Conservation (phyloP, 2,113 vertebrate genomes). For the Misgurnus mizolepis region DNA sequence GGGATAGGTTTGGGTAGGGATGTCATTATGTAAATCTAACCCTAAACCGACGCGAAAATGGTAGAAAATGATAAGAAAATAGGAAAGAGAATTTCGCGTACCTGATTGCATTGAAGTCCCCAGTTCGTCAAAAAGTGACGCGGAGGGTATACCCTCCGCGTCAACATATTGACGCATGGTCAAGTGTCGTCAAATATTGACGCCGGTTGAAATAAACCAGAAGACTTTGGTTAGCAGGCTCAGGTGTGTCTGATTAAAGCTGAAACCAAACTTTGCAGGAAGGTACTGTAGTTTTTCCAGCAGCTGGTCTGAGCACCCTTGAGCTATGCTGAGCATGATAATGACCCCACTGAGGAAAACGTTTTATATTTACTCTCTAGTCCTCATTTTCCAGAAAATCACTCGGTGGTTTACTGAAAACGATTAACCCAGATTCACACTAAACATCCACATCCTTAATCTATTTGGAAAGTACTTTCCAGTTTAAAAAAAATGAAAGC, state of each 20-base stretch:
- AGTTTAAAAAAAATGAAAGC: neutral
- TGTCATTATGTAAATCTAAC: too few relatives aligned
- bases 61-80: too few relatives aligned
- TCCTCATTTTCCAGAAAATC: too few relatives aligned
- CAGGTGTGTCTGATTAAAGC: neutral
- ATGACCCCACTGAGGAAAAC: conserved; percentile 8
- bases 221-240: neutral
- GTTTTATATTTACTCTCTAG: neutral
- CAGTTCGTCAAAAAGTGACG: too few relatives aligned
- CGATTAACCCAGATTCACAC: neutral
- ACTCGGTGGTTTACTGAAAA: neutral
- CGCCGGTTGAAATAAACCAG: neutral
- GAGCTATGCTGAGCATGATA: conserved; percentile 3
- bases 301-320: neutral
- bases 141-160: too few relatives aligned
- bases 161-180: too few relatives aligned
- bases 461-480: neutral
- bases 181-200: too few relatives aligned
- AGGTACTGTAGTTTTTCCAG: too few relatives aligned
- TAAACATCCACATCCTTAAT: neutral
- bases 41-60: too few relatives aligned
- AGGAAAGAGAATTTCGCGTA: too few relatives aligned
- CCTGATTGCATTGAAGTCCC: too few relatives aligned
- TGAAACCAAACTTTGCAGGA: neutral
- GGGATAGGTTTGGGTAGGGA: too few relatives aligned